Evolutionary conservation across 2,888 invertebrate species (phyloP).

Genomic region (Dynastes grantii): DNA sequence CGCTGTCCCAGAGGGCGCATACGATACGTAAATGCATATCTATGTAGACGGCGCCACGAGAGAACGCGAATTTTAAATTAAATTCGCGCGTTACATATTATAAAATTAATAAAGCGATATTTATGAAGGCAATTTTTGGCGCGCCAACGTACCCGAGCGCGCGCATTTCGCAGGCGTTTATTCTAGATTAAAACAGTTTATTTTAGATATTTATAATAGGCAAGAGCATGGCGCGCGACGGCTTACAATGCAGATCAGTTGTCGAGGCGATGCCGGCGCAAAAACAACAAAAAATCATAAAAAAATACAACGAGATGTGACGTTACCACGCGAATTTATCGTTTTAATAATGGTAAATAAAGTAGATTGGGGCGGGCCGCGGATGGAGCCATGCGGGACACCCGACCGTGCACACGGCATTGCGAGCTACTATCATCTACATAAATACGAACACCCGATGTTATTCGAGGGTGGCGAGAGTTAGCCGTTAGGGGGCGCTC

Average conservation of each 20-base stretch:
- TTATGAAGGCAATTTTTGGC: constrained; percentile 71
- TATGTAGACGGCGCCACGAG: constrained; percentile 14
- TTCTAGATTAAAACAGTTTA: constrained; percentile 72
- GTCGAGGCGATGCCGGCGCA: constrained; percentile 62
- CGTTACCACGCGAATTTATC: constrained; percentile 70
- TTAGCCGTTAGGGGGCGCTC: constrained; percentile 13
- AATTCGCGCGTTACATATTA: constrained; percentile 68
- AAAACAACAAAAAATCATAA: constrained; percentile 55
- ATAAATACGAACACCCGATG: constrained; percentile 29
- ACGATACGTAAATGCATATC: constrained; percentile 17
- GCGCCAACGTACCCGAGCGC: constrained; percentile 64
- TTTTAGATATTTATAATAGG: constrained; percentile 72
- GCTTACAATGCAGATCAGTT: constrained; percentile 71
- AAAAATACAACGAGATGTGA: constrained; percentile 71
- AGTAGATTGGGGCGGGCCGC: constrained; percentile 65
- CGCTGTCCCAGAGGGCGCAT: not conserved
- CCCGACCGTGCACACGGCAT: not conserved
- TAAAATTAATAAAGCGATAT: constrained; percentile 72
- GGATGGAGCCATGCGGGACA: constrained; percentile 13
- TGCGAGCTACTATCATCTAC: constrained; percentile 25
- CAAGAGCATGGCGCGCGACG: constrained; percentile 44
- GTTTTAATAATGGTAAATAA: constrained; percentile 72
- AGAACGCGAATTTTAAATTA: constrained; percentile 63
- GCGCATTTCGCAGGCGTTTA: constrained; percentile 69
- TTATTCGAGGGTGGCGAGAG: not conserved